Base-by-base conservation (phyloP, 2,113 vertebrate species). In the Alaudala cheleensis region DNA sequence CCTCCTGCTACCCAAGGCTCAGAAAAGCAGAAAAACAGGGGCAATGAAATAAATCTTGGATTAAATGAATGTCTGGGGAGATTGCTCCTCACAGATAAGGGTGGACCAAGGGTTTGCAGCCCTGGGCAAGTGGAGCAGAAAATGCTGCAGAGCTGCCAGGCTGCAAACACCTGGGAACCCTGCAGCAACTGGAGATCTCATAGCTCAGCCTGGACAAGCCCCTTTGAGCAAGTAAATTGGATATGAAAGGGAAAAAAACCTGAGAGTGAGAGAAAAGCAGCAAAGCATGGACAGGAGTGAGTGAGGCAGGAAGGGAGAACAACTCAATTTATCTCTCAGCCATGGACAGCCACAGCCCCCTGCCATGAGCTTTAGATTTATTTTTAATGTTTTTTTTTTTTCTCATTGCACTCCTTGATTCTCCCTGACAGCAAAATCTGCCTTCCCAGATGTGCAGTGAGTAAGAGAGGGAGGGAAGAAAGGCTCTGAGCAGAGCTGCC, bases 111-210 rank as follows among this genome's bases (percentile, higher is more conserved):
- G 34, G 25, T 42, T 70, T 73, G 67, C 50, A 90, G 92, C 88
- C 61, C 64, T 15, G 72, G 76, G 56, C 61, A 74, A 86, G 61
- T 15, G 31, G 79, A 90, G 62, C 66, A 88, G 83, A 83, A 91
- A 86, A 83, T 23, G 44, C 5, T 57, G 69, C 79, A 56, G 44
- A 93, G 91, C 53, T 90, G 29, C 15, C 25, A 65, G 34, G 29
- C 73, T 79, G 49, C 65, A 71, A 47, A 82, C 49, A 51, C 79
- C 57, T 8, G 8, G 20, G 71, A 83, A 24, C 31, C 66, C 79
- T 51, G 40, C 54, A 80, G 76, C 45, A 88, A 45, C 0, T 34
- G 67, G 56, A 34, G 74, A 72, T 51, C 82, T 78, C 18, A 40
- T 49, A 73, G 23, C 64, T 28, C 45, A 49, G n/a, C 57, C 44